Evolutionary conservation across 2,888 invertebrate genomes (phyloP).

Genomic region (Aphodius sticticus): DNA sequence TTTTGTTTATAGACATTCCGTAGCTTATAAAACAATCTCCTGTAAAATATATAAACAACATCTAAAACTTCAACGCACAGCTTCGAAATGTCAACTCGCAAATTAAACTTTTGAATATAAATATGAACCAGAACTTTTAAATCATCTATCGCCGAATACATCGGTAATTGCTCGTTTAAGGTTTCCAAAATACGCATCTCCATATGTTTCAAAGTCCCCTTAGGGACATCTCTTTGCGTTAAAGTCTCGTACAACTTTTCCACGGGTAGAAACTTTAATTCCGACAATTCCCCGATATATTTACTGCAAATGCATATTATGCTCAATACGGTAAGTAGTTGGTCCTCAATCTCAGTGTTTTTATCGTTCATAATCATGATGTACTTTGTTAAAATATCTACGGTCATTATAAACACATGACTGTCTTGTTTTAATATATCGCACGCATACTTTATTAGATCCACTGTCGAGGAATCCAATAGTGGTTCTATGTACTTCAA

Average conservation of each 20-base stretch:
- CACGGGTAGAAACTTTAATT: slow-evolving; percentile 45
- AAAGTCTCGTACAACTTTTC: slow-evolving; percentile 45
- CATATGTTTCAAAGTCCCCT: slow-evolving; percentile 41
- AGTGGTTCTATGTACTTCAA: slow-evolving; percentile 48
- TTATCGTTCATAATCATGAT: slow-evolving; percentile 44
- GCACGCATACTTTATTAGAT: slow-evolving; percentile 50
- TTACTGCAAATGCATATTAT: slow-evolving; percentile 51
- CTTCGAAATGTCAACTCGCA: slow-evolving; percentile 47
- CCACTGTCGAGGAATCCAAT: slow-evolving; percentile 46
- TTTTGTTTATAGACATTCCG: slow-evolving; percentile 49
- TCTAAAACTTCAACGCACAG: slow-evolving; percentile 51
- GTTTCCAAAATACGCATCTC: slow-evolving; percentile 51
- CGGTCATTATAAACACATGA: slow-evolving; percentile 52
- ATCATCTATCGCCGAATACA: slow-evolving; percentile 51
- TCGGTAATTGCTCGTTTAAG: slow-evolving; percentile 48
- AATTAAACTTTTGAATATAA: slow-evolving; percentile 47
- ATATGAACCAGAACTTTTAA: slow-evolving; percentile 51
- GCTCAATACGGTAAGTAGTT: slow-evolving; percentile 46
- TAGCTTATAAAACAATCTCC: slow-evolving; percentile 48
- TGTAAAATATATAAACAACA: slow-evolving; percentile 47
- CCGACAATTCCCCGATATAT: slow-evolving; percentile 49
- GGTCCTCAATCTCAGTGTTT: slow-evolving; percentile 46
- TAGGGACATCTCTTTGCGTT: slow-evolving; percentile 43
- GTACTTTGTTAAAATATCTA: slow-evolving; percentile 52
- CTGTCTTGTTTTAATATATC: slow-evolving; percentile 49